Base-by-base conservation (phyloP, 2,888 invertebrate genomes). In the Acrocera orbiculus region DNA sequence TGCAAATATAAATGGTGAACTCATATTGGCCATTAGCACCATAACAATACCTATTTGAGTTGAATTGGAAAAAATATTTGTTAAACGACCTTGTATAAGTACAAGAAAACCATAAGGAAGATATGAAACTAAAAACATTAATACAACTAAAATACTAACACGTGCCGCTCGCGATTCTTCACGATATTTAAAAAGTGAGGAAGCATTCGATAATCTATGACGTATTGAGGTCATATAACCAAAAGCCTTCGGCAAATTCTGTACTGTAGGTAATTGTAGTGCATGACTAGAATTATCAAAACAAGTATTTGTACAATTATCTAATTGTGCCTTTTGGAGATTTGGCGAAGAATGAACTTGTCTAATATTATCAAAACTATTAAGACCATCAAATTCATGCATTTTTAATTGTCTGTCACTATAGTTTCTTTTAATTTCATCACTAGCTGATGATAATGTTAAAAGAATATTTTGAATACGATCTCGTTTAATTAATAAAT, bases 121-220 rank as follows among this genome's bases (percentile, higher is more conserved):
- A 36, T 61, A 61, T 16, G 60, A 61, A 31, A 61, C 52, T 19
- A 61, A 49, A 40, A 61, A 61, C 61, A 61, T 61, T 11, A 61
- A 56, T 25, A 61, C 61, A 40, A 61, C 60, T 43, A 61, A 44
- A 35, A 59, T 74, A 50, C 85, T 85, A 32, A 89, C 83, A 43
- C 85, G 75, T 7, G 86, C 89, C 3, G 89, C 85, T 42, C 86
- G 70, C 44, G 85, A 81, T 61, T 89, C 89, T 53, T 89, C 89
- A 34, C 85, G 68, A 53, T 86, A 83, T 49, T 77, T 70, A 59
- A 85, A 83, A 40, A 82, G 65, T 31, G 82, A 81, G 28, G 81
- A 80, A 19, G 82, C 82, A 52, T 85, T 83, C 40, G 85, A 81
- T 41, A 87, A 77, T 33, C 82, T 69, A 54, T 80, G 76, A 36